Evolutionary conservation across 2,888 invertebrate species (phyloP), one percentile per base, ranked within the genome.

Genomic region (Drosophila melanosoma): DNA sequence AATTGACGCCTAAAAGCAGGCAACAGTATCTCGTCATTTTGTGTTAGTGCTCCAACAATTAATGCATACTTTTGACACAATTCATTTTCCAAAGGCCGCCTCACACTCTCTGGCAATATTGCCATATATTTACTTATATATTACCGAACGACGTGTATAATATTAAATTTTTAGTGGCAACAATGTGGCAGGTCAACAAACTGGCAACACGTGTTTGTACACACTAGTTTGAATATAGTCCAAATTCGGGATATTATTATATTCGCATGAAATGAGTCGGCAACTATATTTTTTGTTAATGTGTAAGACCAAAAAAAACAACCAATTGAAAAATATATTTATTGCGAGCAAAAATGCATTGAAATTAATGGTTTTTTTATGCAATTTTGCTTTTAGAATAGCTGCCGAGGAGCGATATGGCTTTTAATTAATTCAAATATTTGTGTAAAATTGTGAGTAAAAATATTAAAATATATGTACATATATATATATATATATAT

Each of bases 51-150:
- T 23, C 23, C 33, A 42, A 48, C 38, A 63, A 61, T 20, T 17
- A 42, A 59, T 62, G 82, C 76, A 65, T 84, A 76, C 69, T 73
- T 54, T 79, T 54, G 2, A 68, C 45, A 29, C 20, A 53, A 63
- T 29, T 61, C 57, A 64, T 23, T 45, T 45, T 23, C 45, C 15
- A 45, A 7, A 45, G 15, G 3, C 15, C 10, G 1, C 2, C 15
- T 8, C 15, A 4, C 45, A 8, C 23, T 45, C 15, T 7, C 23
- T 45, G 23, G 23, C 15, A 45, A 23, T 4, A 8, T 45, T 45
- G 23, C 45, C 45, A 23, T 15, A 45, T 15, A 15, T 23, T 45
- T 45, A 23, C 23, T 23, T 23, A 23, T 45, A 4, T 8, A 8
- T 4, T 45, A 23, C 45, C 45, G 20, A 23, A 3, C 45, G 12